Conservation (phyloP, 2,113 vertebrate species). For the Nycticebus coucang region DNA sequence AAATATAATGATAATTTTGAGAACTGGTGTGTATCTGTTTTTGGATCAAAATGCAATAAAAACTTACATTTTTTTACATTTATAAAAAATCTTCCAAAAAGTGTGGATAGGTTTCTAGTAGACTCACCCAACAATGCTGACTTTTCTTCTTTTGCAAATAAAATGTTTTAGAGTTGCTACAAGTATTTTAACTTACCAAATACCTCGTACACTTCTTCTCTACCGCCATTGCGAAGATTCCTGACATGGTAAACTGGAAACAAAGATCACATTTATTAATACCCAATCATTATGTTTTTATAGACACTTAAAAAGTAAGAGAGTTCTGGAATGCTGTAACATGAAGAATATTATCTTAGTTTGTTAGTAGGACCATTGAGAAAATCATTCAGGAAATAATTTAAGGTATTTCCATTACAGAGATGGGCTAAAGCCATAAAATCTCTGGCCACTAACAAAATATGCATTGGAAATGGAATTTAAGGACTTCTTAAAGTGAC, state of each 20-base stretch:
- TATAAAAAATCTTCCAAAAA: not conserved
- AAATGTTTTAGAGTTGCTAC: not conserved
- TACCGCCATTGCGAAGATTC: not conserved
- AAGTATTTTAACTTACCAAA: slow-evolving; percentile 65
- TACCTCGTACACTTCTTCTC: fast-evolving
- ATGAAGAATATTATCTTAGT: not conserved
- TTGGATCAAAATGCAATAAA: not conserved
- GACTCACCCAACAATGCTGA: not conserved
- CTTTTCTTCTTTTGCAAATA: not conserved
- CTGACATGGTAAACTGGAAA: slow-evolving; percentile 61
- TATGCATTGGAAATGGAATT: not conserved
- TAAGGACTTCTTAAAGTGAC: not conserved
- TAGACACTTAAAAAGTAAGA: not conserved
- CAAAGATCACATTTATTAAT: slow-evolving; percentile 48
- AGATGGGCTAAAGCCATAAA: not conserved
- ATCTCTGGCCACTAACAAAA: not conserved
- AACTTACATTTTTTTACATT: not conserved
- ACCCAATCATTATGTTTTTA: not conserved
- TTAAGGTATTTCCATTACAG: not conserved
- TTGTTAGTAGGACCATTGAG: not conserved
- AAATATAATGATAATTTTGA: not conserved
- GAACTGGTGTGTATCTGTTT: not conserved
- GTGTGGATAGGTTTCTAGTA: not conserved
- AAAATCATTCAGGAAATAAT: slow-evolving; percentile 9
- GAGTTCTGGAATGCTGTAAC: not conserved